A percentile compares a stretch with the other conserved stretches of the same genome.
Conservation (phyloP, 2,888 invertebrate species). For the Noctua comes region DNA sequence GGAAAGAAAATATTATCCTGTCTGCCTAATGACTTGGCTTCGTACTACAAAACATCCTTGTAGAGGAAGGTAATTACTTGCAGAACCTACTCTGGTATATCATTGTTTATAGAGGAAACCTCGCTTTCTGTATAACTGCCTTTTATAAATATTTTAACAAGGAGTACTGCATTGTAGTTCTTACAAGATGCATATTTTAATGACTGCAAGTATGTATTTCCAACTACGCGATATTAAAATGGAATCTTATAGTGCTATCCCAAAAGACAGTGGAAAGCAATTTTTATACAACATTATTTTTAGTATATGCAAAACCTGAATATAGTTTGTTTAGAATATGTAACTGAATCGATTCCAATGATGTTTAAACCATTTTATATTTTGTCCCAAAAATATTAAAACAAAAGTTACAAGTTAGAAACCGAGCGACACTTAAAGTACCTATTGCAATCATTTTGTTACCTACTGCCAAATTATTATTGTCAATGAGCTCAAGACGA, state of each 20-base stretch:
- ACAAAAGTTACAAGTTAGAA: no score
- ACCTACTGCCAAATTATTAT: no score
- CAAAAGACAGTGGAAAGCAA: not conserved
- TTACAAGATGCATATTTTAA: slow-evolving; percentile 1
- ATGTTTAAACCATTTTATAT: no score
- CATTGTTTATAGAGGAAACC: slow-evolving; percentile 11
- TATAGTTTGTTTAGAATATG: no score
- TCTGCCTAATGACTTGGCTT: slow-evolving; percentile 8
- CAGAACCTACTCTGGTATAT: slow-evolving; percentile 9
- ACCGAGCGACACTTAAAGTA: no score
- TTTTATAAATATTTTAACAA: slow-evolving; percentile 10
- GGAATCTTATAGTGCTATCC: not conserved
- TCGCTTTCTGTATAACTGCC: slow-evolving; percentile 4
- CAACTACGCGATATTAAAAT: not conserved
- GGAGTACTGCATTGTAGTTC: not conserved
- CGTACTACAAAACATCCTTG: slow-evolving; percentile 19
- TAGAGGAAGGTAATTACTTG: slow-evolving; percentile 25
- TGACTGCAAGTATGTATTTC: not conserved
- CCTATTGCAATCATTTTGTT: no score
- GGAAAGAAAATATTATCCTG: not conserved
- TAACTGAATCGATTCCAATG: no score
- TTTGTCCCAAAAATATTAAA: no score
- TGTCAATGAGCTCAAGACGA: no score
- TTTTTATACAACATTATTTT: no score
- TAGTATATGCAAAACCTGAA: no score